These are phyloP conservation scores for Lytechinus variegatus DNA, from an alignment of 35 echinoderm and acorn worm species.

Conservation along the genomic window DNA sequence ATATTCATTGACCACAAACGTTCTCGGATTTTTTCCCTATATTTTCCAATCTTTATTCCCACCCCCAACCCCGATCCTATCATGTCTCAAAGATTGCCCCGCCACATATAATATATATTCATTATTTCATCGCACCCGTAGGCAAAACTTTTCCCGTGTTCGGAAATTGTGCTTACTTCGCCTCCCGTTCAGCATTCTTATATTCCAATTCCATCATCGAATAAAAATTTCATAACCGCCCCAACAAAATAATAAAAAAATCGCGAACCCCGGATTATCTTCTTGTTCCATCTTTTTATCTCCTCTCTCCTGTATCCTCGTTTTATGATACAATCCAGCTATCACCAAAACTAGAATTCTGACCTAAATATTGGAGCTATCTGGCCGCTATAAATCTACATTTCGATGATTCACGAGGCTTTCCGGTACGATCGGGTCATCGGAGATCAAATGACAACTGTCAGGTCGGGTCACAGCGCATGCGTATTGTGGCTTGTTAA, in stretches of 20 bases:
- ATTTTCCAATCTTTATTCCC: too few species aligned
- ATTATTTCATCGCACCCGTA: not conserved
- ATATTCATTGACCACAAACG: too few species aligned
- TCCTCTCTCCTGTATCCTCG: not conserved
- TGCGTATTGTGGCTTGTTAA: not conserved
- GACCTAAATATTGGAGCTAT: constrained; percentile 29
- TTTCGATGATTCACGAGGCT: constrained; percentile 42
- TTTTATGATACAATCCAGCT: not conserved
- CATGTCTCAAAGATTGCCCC: too few species aligned
- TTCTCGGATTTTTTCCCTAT: too few species aligned
- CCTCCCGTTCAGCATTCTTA: not conserved
- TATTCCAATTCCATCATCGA: not conserved
- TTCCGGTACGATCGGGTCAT: not conserved
- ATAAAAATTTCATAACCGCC: not conserved
- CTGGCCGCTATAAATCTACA: constrained; percentile 34
- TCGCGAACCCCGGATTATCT: not conserved
- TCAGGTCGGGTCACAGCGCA: constrained; percentile 22
- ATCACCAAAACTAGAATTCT: constrained; percentile 45
- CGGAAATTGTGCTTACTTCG: not conserved
- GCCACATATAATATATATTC: not conserved
- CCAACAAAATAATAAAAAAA: not conserved
- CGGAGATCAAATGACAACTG: not conserved
- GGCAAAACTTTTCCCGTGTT: not conserved
- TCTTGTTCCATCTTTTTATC: not conserved
- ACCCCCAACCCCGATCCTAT: too few species aligned